These are phyloP conservation scores for Muscicapa comitata DNA, from an alignment of 2,797 vertebrate species.

Conservation along the genomic window DNA sequence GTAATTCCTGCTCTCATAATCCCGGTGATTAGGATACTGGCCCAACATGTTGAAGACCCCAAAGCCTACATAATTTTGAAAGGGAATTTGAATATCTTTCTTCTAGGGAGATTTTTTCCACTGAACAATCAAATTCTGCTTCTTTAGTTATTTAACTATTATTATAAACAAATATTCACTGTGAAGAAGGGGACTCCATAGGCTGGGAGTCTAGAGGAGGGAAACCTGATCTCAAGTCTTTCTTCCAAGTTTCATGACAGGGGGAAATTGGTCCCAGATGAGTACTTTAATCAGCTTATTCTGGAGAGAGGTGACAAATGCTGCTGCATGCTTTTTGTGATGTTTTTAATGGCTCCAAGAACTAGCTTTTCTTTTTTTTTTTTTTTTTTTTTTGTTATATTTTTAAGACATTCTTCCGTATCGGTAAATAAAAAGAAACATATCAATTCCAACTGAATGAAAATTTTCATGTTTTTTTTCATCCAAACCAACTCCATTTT, in stretches of 20 bases:
- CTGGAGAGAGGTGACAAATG: neutral
- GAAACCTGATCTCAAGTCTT: neutral
- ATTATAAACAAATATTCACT: neutral
- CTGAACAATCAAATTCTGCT: neutral
- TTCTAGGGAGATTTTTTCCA: neutral
- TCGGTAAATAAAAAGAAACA: neutral
- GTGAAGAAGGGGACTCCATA: neutral
- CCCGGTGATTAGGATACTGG: neutral
- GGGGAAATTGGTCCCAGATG: neutral
- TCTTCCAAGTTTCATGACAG: neutral
- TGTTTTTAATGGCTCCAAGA: neutral
- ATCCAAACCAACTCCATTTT: neutral
- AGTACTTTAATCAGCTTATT: neutral
- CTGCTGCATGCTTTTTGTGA: accelerated
- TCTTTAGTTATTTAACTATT: neutral
- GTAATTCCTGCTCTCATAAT: neutral
- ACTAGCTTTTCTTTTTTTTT: neutral
- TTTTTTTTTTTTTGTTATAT: neutral
- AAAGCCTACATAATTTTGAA: neutral
- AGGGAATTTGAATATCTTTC: neutral
- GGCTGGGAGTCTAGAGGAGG: neutral
- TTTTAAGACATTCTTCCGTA: neutral
- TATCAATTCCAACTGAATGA: neutral
- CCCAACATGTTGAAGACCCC: neutral
- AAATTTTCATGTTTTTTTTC: neutral